Evolutionary conservation across 2,888 invertebrate species (phyloP), one percentile per base, ranked within the genome.

Genomic region (Rhorus exstirpatorius): DNA sequence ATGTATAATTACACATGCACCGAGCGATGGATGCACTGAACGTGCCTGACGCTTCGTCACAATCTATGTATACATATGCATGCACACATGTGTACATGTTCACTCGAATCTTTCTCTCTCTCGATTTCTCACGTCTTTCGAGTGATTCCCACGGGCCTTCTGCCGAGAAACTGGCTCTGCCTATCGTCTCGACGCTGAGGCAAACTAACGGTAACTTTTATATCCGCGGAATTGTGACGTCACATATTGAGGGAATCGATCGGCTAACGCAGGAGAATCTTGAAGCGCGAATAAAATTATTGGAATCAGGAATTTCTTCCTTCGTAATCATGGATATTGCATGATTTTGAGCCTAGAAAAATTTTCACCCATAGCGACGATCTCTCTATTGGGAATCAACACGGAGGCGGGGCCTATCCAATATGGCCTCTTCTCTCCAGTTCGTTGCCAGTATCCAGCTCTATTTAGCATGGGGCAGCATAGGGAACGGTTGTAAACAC

Each of bases 181-280:
- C 61, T 58, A 35, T n/a, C n/a, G n/a, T n/a, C 63, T 61, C 51
- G 53, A 44, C 35, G 60, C 61, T 65, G 24, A 51, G 46, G 58
- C 67, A 81, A 72, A 24, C 67, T 81, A 81, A 81, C 81, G 81
- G 81, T 81, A 81, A 76, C 65, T 77, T 44, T 81, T 72, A 72
- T 53, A 60, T 81, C 81, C 81, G 8, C 67, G 76, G 44, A 51
- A 76, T 51, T 60, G 60, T 77, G 81, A 81, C 76, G 81, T 81
- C 81, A 77, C 72, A 19, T 67, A 49, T 58, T 53, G 53, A 44
- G 44, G 53, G 67, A 81, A 81, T 81, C 81, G 70, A 77, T 77
- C 76, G 61, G 41, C 31, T 3, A 65, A 44, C 58, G 71, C 46
- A 35, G 14, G 21, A 46, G 38, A 72, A 35, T 72, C 72, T 49